Evolutionary conservation across 2,888 invertebrate species (phyloP), one percentile per base, ranked within the genome.

Genomic region (Drosophila kambysellisi): DNA sequence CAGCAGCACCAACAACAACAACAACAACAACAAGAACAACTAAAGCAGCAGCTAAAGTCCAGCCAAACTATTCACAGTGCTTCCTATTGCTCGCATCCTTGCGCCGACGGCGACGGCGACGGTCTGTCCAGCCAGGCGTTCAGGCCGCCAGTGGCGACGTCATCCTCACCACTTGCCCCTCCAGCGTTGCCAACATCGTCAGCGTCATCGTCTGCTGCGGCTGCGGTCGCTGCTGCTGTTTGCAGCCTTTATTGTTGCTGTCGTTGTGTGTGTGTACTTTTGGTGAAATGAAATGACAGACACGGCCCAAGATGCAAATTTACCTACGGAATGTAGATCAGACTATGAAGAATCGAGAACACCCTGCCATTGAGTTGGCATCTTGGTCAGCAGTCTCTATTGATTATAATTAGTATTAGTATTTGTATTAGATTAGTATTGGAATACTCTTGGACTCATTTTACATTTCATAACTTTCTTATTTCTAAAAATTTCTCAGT

Each of bases 61-160:
- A 69, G 74, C 61, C 86, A 83, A 91, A 89, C 90, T 91, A 90
- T 87, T 70, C 72, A 67, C 70, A 67, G 62, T 79, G 85, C 90
- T 91, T 91, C 86, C 91, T 90, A 90, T 91, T 86, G 89, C 87
- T 81, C 82, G 85, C 79, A 86, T 86, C 91, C 86, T 86, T 89
- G 90, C 88, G 81, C 68, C 70, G 59, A 60, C 60, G 67, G 73
- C 15, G 32, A 33, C 35, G 54, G 63, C 81, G 74, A 74, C 75
- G 75, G 61, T 30, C 76, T 59, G 72, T 83, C 76, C 88, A 91
- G 90, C 81, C 89, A 91, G 91, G 92, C 91, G 91, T 89, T 89
- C 85, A 82, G 88, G 88, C 76, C 75, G 89, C 89, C 89, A 90
- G 58, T 88, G 88, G 83, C 89, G 89, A 83, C 83, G 83, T 71